Base-by-base conservation (phyloP, 2,888 invertebrate genomes). In the Papilio protenor region DNA sequence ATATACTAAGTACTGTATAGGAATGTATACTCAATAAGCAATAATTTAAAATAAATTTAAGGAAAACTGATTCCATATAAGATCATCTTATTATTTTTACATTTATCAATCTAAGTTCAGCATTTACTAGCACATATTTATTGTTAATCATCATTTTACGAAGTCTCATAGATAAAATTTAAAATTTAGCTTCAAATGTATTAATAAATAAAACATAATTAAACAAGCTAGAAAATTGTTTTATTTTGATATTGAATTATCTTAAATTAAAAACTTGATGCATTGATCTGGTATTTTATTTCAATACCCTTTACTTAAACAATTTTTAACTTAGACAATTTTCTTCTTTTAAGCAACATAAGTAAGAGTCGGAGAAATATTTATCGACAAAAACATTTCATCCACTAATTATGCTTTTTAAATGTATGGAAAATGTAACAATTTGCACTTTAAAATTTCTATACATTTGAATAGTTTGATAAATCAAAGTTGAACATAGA, bases 151-250 rank as follows among this genome's bases (percentile, higher is more conserved):
- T 61, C 14, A 52, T 16, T 16, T 49, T 52, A 16, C 16, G 16
- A 52, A 18, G 18, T 52, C 5, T 52, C 18, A 18, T 52, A 52
- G 10, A n/a, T 64, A 1, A 3, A 40, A 11, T 2, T 2, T 10
- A 64, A 10, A 64, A 66, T 66, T 18, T 40, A 40, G n/a, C 18
- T 66, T 66, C n/a, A 40, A 66, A 59, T 66, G 40, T 66, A 40
- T n/a, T 11, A 40, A n/a, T 18, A 33, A 40, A 40, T 33, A 16
- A 64, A 64, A 40, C 8, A 0, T 14, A 66, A n/a, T n/a, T 40
- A n/a, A 64, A 18, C 10, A n/a, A 66, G 66, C 18, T 8, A 33
- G 16, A 33, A 64, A 27, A 64, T 64, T 64, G 64, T 64, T 64
- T 64, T 33, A 33, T 64, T 61, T 64, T 64, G 23, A 61, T 33